Evolutionary conservation across 1,140 invertebrate genomes (phyloP), one percentile per base, ranked within the genome.

Genomic region (Latrodectus geometricus): DNA sequence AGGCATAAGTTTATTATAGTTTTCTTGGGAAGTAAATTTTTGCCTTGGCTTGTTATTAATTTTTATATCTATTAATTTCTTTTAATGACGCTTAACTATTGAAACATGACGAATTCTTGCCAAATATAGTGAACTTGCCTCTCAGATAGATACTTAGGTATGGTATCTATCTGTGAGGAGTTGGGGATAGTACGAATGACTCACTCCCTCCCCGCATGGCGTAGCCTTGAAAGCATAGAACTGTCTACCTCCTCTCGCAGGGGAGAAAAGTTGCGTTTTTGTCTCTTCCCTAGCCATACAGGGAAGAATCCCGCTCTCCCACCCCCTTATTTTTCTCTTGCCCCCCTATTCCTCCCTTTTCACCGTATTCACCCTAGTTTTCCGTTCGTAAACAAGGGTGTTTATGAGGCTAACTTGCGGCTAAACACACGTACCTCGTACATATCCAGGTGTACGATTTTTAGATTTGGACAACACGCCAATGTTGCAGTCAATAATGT

Each of bases 181-280:
- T 17, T 21, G 74, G 52, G 74, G 21, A 20, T 73, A 20, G 79
- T 21, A 20, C 21, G 21, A 70, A 74, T 86, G 74, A 86, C 20
- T 86, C 83, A 77, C 83, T 77, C 83, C 83, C 52, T 50, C 77
- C 72, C 82, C 72, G 70, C 65, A 50, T 83, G 72, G 9, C 82
- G 49, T 86, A 86, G 83, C 83, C 83, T 86, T 86, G 83, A 86
- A 86, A 86, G 77, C 74, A 86, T 4, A 9, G 82, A 83, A 83
- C 81, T 66, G 70, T 72, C 54, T 56, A n/a, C 54, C 54, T 61
- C 11, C 54, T 4, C 54, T 0, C 11, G 54, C 2, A 4, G 54
- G 54, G 54, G 54, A 61, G 54, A 17, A 8, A 17, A 17, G 54
- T 14, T 61, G 11, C 54, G 17, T 61, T 61, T 61, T 61, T 61